These are phyloP conservation scores for Saccopteryx bilineata DNA, from an alignment of 2,113 vertebrate species.

Conservation along the genomic window DNA sequence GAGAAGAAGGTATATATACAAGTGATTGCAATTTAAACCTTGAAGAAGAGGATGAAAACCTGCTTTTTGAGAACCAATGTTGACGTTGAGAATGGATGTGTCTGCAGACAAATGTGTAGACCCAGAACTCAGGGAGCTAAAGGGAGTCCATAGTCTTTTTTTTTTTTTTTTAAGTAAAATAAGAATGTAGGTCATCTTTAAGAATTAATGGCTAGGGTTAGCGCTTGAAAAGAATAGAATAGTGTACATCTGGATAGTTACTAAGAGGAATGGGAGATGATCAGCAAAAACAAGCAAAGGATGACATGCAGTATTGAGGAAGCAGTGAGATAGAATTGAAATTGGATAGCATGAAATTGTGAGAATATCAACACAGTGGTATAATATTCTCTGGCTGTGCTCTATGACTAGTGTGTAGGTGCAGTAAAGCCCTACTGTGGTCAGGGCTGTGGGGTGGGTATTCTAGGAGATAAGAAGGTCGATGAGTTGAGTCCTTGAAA, in stretches of 20 bases:
- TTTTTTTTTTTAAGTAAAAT: not conserved
- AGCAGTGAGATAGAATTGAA: not conserved
- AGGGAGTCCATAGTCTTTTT: not conserved
- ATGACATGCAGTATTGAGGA: not conserved
- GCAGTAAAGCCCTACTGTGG: not conserved
- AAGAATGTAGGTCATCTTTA: constrained; percentile 58
- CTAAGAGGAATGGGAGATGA: constrained; percentile 9
- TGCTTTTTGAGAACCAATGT: not conserved
- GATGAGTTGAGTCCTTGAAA: not conserved
- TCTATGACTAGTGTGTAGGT: not conserved
- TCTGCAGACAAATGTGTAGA: constrained; percentile 43
- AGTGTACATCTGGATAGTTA: not conserved
- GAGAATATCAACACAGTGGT: not conserved
- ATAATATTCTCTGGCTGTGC: not conserved
- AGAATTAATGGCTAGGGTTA: not conserved
- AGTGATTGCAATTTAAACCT: constrained; percentile 5
- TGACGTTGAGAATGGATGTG: not conserved
- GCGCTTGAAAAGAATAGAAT: constrained; percentile 49
- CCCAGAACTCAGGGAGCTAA: not conserved
- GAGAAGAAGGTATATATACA: not conserved
- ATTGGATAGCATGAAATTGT: not conserved
- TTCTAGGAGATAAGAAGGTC: not conserved
- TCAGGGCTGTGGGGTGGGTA: not conserved
- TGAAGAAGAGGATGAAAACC: constrained; percentile 25
- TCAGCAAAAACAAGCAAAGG: not conserved